These are phyloP conservation scores for Plectropomus leopardus DNA, from an alignment of 2,113 vertebrate species.

Conservation along the genomic window DNA sequence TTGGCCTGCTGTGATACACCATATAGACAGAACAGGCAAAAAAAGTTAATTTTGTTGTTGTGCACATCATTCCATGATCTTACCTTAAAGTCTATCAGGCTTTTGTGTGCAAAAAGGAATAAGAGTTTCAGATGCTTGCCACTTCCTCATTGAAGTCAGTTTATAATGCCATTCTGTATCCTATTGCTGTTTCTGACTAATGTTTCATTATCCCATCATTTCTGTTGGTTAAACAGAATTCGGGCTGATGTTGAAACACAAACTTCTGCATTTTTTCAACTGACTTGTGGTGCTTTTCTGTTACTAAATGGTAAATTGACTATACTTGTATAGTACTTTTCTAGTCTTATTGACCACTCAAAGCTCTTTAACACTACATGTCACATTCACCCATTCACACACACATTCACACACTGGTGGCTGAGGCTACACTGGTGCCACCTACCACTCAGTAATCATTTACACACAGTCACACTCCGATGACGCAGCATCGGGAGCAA, in stretches of 20 bases:
- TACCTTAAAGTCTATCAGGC: conserved; percentile 23
- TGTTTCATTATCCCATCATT: neutral
- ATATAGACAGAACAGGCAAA: neutral
- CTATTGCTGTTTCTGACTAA: neutral
- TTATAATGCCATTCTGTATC: neutral
- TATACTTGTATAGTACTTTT: no score
- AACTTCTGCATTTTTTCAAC: neutral
- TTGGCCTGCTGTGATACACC: neutral
- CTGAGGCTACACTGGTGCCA: no score
- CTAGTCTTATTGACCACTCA: no score
- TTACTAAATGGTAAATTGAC: no score
- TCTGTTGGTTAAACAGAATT: neutral
- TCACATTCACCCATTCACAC: no score
- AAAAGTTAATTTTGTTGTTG: neutral
- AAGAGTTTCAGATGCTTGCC: neutral
- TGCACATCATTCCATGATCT: neutral
- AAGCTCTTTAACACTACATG: no score
- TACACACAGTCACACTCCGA: no score
- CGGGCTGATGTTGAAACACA: neutral
- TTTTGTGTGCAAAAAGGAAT: no score
- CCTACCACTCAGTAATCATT: no score
- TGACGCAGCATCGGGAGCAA: no score
- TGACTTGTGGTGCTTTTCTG: neutral
- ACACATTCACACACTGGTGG: no score
- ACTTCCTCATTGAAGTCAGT: neutral